Evolutionary conservation across 2,113 vertebrate species (phyloP).

Genomic region (Ceuthmochares aereus): DNA sequence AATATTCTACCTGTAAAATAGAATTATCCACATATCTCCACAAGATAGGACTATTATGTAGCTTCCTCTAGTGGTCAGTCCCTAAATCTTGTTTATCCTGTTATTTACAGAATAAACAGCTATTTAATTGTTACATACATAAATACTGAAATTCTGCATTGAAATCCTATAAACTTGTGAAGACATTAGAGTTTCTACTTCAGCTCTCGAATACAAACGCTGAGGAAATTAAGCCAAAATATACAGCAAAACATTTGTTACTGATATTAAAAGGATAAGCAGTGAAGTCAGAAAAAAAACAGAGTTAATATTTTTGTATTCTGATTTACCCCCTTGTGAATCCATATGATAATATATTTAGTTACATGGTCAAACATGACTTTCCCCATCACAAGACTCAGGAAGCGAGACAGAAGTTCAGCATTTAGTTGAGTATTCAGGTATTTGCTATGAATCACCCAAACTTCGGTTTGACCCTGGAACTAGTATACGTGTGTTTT

Average conservation of each 20-base stretch:
- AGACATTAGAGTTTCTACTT: not conserved
- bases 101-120: not conserved
- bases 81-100: slow-evolving; percentile 4
- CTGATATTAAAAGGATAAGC: not conserved
- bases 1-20: not conserved
- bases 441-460: not conserved
- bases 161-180: not conserved
- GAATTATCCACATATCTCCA: not conserved
- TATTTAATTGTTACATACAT: not conserved
- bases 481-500: not conserved
- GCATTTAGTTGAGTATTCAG: slow-evolving; percentile 1
- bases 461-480: not conserved
- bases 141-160: not conserved
- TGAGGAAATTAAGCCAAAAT: not conserved
- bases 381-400: slow-evolving; percentile 13
- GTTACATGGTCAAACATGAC: slow-evolving; percentile 1
- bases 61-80: slow-evolving; percentile 33
- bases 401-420: slow-evolving; percentile 44
- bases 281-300: slow-evolving; percentile 7
- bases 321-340: not conserved
- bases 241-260: not conserved
- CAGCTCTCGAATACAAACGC: not conserved
- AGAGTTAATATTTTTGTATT: not conserved
- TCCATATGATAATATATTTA: slow-evolving; percentile 11
- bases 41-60: not conserved